phyloP scores from a whole-genome alignment of 2,888 invertebrate species.

The Pilophorus perplexus region DNA sequence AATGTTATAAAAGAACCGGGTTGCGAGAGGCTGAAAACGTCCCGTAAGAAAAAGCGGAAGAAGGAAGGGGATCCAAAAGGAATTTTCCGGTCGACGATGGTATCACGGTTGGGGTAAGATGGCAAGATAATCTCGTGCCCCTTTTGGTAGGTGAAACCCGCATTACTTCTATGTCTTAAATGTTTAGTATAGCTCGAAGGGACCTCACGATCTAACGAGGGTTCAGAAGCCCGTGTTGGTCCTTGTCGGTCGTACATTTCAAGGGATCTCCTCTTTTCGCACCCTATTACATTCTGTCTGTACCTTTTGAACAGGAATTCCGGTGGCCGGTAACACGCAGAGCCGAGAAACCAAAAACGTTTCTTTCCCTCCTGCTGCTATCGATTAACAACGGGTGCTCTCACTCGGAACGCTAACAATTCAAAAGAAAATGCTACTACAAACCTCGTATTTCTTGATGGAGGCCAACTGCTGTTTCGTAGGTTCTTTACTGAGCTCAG shows the following conservation, averaged over 20 bases:
- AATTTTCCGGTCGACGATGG: conserved; percentile 4
- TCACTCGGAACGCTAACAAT: too few relatives aligned
- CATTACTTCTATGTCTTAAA: conserved; percentile 10
- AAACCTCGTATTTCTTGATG: conserved; percentile 87
- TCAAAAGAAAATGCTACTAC: too few relatives aligned
- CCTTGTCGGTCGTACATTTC: not conserved
- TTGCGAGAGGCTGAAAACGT: conserved; percentile 18
- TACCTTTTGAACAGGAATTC: too few relatives aligned
- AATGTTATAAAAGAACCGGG: too few relatives aligned
- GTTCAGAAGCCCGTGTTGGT: too few relatives aligned
- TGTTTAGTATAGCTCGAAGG: conserved; percentile 11
- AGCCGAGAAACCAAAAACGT: too few relatives aligned
- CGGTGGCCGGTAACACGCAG: too few relatives aligned
- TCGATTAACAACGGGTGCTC: too few relatives aligned
- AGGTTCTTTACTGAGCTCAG: conserved; percentile 56
- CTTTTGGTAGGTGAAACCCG: conserved; percentile 20
- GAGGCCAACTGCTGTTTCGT: conserved; percentile 86
- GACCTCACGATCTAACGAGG: conserved; percentile 1
- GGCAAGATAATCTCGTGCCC: not conserved
- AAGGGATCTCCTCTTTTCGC: not conserved
- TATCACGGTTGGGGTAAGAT: not conserved
- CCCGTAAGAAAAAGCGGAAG: conserved; percentile 15
- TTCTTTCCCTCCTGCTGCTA: too few relatives aligned
- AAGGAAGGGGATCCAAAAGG: conserved; percentile 19
- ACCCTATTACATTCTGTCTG: too few relatives aligned